Conservation (phyloP, 2,888 invertebrate genomes). For the Brachyptera putata region DNA sequence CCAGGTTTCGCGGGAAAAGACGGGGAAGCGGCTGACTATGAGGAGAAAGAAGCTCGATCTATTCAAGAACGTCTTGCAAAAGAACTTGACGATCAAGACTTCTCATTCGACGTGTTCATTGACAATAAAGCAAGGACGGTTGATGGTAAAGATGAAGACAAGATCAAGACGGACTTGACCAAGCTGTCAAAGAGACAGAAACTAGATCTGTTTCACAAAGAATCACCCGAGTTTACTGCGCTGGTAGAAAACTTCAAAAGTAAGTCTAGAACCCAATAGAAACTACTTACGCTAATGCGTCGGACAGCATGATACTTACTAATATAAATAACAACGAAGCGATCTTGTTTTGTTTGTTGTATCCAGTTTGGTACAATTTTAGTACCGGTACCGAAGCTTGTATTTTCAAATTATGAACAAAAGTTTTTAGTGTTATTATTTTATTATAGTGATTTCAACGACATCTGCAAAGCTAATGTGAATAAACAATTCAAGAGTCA, state of each 20-base stretch:
- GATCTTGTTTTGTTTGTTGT: too few species aligned
- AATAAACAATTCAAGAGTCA: too few species aligned
- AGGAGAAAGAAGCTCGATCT: constrained; percentile 78
- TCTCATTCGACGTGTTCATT: constrained; percentile 56
- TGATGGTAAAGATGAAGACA: constrained; percentile 39
- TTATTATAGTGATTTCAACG: too few species aligned
- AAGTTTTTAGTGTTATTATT: too few species aligned
- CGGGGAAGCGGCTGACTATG: constrained; percentile 69
- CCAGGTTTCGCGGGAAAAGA: constrained; percentile 49
- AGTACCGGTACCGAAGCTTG: too few species aligned
- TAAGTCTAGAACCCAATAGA: too few species aligned
- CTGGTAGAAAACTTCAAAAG: constrained; percentile 75
- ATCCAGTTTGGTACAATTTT: too few species aligned
- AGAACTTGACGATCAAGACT: constrained; percentile 75
- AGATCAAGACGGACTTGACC: constrained; percentile 70
- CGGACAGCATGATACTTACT: too few species aligned
- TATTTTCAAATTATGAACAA: too few species aligned
- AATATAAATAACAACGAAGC: too few species aligned
- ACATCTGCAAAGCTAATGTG: too few species aligned
- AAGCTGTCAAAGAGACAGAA: constrained; percentile 73
- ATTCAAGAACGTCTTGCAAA: constrained; percentile 73
- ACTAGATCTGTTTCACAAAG: constrained; percentile 69
- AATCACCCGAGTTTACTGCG: constrained; percentile 81
- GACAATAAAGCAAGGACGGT: constrained; percentile 36
- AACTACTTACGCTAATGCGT: too few species aligned